Evolutionary conservation across 2,888 invertebrate species (phyloP).

Genomic region (Tenthredo amoena): DNA sequence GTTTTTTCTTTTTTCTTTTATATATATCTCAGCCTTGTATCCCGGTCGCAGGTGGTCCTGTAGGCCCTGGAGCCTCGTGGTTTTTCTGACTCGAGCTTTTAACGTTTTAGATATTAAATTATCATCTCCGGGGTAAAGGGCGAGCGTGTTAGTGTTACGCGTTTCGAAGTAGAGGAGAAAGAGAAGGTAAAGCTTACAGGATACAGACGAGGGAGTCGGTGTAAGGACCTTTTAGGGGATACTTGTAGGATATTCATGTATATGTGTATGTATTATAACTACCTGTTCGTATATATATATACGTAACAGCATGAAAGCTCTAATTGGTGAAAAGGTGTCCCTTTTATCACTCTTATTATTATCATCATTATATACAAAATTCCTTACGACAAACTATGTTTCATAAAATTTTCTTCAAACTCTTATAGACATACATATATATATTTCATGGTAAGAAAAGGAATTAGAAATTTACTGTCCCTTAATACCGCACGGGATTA

Average conservation of each 20-base stretch:
- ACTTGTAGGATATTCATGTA: not conserved
- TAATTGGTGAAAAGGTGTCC: not conserved
- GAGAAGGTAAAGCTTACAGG: not conserved
- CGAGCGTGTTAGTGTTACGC: not conserved
- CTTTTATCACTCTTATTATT: not conserved
- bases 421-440: not conserved
- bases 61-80: not conserved
- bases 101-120: slow-evolving; percentile 45
- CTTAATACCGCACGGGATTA: not conserved
- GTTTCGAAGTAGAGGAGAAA: not conserved
- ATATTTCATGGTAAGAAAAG: not conserved
- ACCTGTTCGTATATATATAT: not conserved
- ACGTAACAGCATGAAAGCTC: not conserved
- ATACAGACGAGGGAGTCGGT: not conserved
- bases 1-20: not conserved
- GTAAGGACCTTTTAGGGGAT: not conserved
- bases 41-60: slow-evolving; percentile 2
- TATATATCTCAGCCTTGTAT: not conserved
- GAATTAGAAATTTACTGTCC: not conserved
- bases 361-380: not conserved
- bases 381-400: too few relatives aligned
- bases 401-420: too few relatives aligned
- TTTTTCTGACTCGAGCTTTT: slow-evolving; percentile 25
- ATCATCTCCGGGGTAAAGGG: slow-evolving; percentile 36
- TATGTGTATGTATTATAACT: not conserved